A percentile compares a stretch with the other conserved stretches of the same genome.
Conservation (phyloP, 2,113 vertebrate genomes). For the Austrofundulus limnaeus region DNA sequence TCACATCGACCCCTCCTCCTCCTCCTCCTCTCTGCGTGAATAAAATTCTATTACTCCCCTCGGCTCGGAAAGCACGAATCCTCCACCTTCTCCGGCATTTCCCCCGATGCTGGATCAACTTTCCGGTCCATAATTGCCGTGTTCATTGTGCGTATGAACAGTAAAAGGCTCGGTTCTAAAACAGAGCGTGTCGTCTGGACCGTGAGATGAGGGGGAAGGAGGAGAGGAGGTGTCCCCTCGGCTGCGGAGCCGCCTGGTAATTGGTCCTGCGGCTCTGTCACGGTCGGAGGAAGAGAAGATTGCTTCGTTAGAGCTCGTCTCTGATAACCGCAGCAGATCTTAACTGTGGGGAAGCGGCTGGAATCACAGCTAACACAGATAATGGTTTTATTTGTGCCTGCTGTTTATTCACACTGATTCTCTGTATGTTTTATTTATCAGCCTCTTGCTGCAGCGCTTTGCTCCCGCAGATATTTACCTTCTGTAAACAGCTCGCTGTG, state of each 20-base stretch:
- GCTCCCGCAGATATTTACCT: slow-evolving; percentile 41
- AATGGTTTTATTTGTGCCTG: slow-evolving; percentile 64
- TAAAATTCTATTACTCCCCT: slow-evolving; percentile 48
- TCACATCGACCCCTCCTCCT: slow-evolving; percentile 39
- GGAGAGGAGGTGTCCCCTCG: slow-evolving; percentile 64
- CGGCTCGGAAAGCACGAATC: slow-evolving; percentile 35
- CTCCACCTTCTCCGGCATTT: slow-evolving; percentile 50
- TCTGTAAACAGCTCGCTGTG: slow-evolving; percentile 26
- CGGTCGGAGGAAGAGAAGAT: slow-evolving; percentile 69
- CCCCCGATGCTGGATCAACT: slow-evolving; percentile 49
- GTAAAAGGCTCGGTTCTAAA: slow-evolving; percentile 71
- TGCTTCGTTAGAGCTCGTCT: slow-evolving; percentile 80
- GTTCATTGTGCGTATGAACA: slow-evolving; percentile 62
- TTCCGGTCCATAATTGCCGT: slow-evolving; percentile 66
- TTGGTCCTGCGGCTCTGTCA: slow-evolving; percentile 75
- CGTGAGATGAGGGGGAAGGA: slow-evolving; percentile 51
- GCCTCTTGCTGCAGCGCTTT: slow-evolving; percentile 34
- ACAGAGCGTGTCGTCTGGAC: slow-evolving; percentile 68
- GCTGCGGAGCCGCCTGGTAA: slow-evolving; percentile 65
- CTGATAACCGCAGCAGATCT: slow-evolving; percentile 67
- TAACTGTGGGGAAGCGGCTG: slow-evolving; percentile 51
- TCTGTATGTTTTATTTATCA: slow-evolving; percentile 58
- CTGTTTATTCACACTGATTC: slow-evolving; percentile 41
- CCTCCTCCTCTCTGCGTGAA: slow-evolving; percentile 32
- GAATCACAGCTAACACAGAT: slow-evolving; percentile 60